Evolutionary conservation across 2,797 vertebrate species (phyloP), one percentile per base, ranked within the genome.

Genomic region (Cheirogaleus major): DNA sequence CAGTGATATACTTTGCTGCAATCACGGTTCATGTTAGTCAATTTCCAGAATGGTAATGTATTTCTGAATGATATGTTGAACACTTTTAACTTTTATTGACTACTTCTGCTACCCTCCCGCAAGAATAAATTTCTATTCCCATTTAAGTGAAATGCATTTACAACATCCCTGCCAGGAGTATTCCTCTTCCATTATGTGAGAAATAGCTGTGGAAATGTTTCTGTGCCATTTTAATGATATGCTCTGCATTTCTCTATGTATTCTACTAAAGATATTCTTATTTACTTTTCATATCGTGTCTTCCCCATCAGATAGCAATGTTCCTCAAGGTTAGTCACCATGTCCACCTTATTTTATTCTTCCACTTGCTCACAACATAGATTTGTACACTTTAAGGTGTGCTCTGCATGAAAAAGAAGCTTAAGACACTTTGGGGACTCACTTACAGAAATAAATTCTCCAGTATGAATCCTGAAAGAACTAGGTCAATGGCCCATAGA

Each of bases 361-460:
- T n/a, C 72, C 63, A 7, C 25, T 89, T 75, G 13, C 17, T 92
- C 41, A 12, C 32, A 48, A 32, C 55, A 92, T 30, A 80, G 75
- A 63, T 96, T 75, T 78, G 57, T 72, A 45, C 17, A 87, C 32
- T 69, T 70, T 52, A 27, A 41, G 81, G 81, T 80, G 41, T 22
- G 17, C 9, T 35, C 20, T 59, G 30, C 59, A 25, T n/a, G 38
- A 50, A 93, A 83, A 79, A 65, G 89, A 78, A 69, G 15, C 32
- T 57, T 69, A 41, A 52, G 50, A 55, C 18, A 50, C 92, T 84
- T 85, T n/a, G 61, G 95, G 90, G 95, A 97, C 72, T 27, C 65
- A 78, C 30, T 67, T 15, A 61, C 95, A 91, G 87, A 97, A 97
- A 91, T 95, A 93, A 82, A 70, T 86, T 84, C 55, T 93, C 59